A percentile compares a stretch with the other conserved stretches of the same genome.
phyloP scores from a whole-genome alignment of 2,888 invertebrate species.

The Melieria picta region DNA sequence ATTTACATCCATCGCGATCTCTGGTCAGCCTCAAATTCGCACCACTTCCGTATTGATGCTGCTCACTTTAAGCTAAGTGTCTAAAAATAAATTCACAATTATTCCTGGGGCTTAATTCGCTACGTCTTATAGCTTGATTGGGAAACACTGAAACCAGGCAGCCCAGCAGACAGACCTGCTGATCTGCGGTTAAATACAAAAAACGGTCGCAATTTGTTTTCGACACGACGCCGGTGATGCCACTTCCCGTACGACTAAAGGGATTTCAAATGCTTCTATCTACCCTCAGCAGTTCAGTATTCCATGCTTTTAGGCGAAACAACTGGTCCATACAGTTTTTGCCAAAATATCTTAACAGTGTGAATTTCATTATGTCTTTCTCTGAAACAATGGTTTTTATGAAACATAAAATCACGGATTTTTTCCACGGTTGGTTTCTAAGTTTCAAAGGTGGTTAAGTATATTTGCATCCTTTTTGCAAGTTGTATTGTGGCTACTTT shows the following conservation, averaged over 20 bases:
- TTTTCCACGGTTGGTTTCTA: no score
- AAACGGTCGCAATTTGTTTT: constrained; percentile 9
- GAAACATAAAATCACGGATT: no score
- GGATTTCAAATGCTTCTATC: no score
- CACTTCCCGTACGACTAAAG: neutral
- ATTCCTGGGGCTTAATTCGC: constrained; percentile 26
- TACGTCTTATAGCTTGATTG: constrained; percentile 1
- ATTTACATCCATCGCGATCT: constrained; percentile 20
- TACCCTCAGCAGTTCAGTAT: no score
- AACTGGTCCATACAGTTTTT: no score
- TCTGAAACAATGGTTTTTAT: no score
- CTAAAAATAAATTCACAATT: constrained; percentile 20
- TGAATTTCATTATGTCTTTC: no score
- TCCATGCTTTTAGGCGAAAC: no score
- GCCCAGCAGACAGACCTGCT: constrained; percentile 20
- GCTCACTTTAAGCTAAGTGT: neutral
- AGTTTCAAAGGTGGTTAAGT: no score
- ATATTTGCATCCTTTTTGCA: no score
- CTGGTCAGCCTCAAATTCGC: neutral
- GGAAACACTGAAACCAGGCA: constrained; percentile 7
- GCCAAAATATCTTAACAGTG: no score
- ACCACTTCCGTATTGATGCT: neutral
- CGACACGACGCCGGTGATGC: neutral
- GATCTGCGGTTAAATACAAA: constrained; percentile 28
- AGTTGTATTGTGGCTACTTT: no score